phyloP scores from a whole-genome alignment of 2,113 vertebrate genomes.

The Falcunculus frontatus region DNA sequence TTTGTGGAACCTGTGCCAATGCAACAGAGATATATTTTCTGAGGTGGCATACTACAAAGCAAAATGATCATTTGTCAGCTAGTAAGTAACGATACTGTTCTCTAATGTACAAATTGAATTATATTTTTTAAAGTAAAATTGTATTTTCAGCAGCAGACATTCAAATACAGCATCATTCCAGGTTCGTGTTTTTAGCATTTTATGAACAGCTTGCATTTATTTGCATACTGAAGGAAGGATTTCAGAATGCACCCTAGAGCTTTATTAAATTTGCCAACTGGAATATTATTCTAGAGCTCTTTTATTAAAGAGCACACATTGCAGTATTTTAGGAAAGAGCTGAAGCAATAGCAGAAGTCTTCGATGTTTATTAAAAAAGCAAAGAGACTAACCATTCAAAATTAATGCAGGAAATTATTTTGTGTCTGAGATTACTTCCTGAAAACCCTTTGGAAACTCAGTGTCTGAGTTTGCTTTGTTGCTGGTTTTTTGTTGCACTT shows the following conservation, averaged over 20 bases:
- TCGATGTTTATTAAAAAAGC: neutral
- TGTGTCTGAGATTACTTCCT: neutral
- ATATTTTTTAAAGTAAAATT: neutral
- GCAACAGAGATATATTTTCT: neutral
- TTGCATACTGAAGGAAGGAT: neutral
- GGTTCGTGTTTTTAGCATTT: neutral
- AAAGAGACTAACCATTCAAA: neutral
- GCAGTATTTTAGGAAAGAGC: neutral
- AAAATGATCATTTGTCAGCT: neutral
- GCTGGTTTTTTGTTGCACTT: neutral
- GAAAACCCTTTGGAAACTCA: neutral
- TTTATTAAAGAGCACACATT: constrained; percentile 7
- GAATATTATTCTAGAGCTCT: neutral
- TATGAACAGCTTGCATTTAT: neutral
- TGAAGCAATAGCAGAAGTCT: neutral
- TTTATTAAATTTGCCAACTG: constrained; percentile 38
- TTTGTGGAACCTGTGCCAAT: neutral
- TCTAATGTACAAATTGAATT: neutral
- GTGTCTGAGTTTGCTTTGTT: neutral
- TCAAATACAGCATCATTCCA: neutral
- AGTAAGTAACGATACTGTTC: neutral
- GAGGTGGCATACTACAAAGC: neutral
- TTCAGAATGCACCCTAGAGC: neutral
- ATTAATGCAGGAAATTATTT: neutral
- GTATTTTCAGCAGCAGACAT: neutral